Percentiles rank a stretch among this genome's conserved stretches.
Conservation (phyloP, 2,797 vertebrate genomes). For the Xiphophorus birchmanni region DNA sequence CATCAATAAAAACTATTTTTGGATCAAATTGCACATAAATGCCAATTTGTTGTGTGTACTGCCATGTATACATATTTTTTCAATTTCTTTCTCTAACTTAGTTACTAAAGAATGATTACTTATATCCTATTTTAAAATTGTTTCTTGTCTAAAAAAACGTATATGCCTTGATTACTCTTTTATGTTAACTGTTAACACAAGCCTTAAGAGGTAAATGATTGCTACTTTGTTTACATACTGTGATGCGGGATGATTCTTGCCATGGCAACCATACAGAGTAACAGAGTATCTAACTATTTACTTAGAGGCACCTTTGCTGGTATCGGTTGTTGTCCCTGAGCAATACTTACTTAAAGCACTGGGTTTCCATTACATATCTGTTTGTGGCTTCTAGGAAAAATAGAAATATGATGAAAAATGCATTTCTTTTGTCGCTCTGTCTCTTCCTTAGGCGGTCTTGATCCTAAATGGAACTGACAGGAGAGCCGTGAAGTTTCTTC, state of each 20-base stretch:
- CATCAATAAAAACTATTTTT: background rate
- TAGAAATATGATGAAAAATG: background rate
- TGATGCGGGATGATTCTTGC: slow-evolving; percentile 1
- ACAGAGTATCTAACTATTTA: slow-evolving; percentile 26
- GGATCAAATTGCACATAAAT: background rate
- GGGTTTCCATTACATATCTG: background rate
- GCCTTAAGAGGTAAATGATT: slow-evolving; percentile 3
- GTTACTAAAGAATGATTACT: background rate
- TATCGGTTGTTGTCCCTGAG: background rate
- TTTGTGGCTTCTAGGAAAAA: background rate
- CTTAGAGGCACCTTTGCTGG: background rate
- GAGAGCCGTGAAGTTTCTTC: slow-evolving; percentile 77
- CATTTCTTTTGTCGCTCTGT: slow-evolving; percentile 34
- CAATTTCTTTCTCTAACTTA: background rate
- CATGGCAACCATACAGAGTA: background rate
- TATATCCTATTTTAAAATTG: background rate
- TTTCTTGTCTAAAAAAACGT: slow-evolving; percentile 10
- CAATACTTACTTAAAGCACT: background rate
- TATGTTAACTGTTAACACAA: background rate
- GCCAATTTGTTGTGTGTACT: background rate
- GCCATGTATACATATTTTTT: background rate
- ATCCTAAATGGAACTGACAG: slow-evolving; percentile 83
- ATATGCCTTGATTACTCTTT: background rate
- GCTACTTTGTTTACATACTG: slow-evolving; percentile 3
- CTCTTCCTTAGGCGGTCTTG: slow-evolving; percentile 69